These are phyloP conservation scores for Adrianichthys oophorus DNA, from an alignment of 2,797 vertebrate species.

Conservation along the genomic window DNA sequence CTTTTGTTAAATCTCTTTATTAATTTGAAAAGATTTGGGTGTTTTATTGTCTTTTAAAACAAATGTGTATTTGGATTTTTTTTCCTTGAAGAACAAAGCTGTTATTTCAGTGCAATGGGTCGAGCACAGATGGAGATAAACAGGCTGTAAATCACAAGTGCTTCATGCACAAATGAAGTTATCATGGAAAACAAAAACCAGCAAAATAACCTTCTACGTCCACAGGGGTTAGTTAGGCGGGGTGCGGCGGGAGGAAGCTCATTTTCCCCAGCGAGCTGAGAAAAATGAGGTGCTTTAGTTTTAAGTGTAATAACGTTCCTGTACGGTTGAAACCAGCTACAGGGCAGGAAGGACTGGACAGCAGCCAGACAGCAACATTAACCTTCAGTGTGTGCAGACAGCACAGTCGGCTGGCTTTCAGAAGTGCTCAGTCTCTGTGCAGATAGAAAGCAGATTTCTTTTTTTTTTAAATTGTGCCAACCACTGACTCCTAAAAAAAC, in stretches of 20 bases:
- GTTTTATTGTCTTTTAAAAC: no score
- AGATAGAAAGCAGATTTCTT: no score
- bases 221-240: conserved; percentile 12
- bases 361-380: conserved; percentile 34
- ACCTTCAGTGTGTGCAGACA: conserved; percentile 31
- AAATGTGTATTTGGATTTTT: no score
- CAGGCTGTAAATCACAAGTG: conserved; percentile 16
- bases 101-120: no score
- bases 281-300: conserved; percentile 49
- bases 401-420: conserved; percentile 11
- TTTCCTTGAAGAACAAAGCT: no score
- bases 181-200: conserved; percentile 38
- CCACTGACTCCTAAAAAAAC: no score
- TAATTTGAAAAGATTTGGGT: no score
- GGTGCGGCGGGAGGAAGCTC: conserved; percentile 21
- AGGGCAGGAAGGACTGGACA: conserved; percentile 37
- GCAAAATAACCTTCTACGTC: conserved; percentile 45
- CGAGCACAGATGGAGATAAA: neutral
- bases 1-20: no score
- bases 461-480: no score
- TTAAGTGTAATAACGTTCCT: conserved; percentile 32
- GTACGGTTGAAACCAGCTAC: conserved; percentile 39
- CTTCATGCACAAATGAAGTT: conserved; percentile 45
- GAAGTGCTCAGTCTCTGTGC: no score
- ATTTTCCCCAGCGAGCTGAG: conserved; percentile 33